Conservation (phyloP, 2,888 invertebrate genomes). For the Bellardia bayeri region DNA sequence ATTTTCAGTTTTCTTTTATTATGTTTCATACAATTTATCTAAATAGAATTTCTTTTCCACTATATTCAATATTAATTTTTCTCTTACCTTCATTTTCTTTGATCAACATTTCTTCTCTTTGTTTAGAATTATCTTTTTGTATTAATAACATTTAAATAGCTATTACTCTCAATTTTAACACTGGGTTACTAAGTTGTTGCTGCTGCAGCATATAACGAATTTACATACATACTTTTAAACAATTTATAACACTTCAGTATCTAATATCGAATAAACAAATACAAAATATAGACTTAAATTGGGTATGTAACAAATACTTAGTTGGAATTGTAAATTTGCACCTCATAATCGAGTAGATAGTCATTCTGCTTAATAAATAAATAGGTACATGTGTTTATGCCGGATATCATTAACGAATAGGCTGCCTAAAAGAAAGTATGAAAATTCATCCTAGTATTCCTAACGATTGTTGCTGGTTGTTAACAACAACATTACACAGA, state of each 20-base stretch:
- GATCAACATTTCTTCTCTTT: not conserved
- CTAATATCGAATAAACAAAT: not conserved
- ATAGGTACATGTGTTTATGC: too few relatives aligned
- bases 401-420: constrained; percentile 13
- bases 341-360: not conserved
- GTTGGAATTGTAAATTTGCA: too few relatives aligned
- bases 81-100: too few relatives aligned
- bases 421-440: not conserved
- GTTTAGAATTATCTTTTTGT: not conserved
- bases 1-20: too few relatives aligned
- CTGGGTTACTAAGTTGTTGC: constrained; percentile 23
- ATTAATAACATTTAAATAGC: not conserved
- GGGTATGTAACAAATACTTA: too few relatives aligned
- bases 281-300: not conserved
- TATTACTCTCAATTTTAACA: constrained; percentile 20
- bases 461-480: constrained; percentile 20
- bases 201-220: not conserved
- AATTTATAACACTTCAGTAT: not conserved
- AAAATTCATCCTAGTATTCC: not conserved
- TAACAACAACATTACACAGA: constrained; percentile 23
- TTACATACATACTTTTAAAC: not conserved
- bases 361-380: too few relatives aligned
- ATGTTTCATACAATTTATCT: too few relatives aligned
- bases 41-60: too few relatives aligned
- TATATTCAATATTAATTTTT: too few relatives aligned